phyloP scores from a whole-genome alignment of 1,140 invertebrate species.

The Bombus polaris region DNA sequence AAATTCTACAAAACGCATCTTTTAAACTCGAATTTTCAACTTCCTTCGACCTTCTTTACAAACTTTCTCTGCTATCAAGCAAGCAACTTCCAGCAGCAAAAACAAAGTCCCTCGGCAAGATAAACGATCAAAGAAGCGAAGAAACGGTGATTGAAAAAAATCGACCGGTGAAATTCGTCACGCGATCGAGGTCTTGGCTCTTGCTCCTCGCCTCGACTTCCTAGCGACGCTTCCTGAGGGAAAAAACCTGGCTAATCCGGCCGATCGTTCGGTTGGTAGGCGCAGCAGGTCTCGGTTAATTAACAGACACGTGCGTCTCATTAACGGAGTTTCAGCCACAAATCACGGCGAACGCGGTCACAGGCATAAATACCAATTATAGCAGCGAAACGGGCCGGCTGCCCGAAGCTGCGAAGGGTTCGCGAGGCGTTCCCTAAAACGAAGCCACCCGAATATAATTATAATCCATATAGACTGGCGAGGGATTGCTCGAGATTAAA shows the following conservation, averaged over 20 bases:
- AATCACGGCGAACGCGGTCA: conserved; percentile 65
- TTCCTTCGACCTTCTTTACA: not conserved
- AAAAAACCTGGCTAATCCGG: conserved; percentile 45
- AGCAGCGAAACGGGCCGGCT: conserved; percentile 22
- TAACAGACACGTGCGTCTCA: conserved; percentile 74
- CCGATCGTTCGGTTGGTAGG: conserved; percentile 31
- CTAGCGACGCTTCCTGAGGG: not conserved
- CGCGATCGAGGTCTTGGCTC: conserved; percentile 19
- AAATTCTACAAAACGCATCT: not conserved
- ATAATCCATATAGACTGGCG: conserved; percentile 66
- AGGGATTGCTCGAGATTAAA: conserved; percentile 63
- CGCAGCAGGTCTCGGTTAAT: conserved; percentile 64
- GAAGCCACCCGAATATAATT: conserved; percentile 62
- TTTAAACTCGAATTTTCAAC: not conserved
- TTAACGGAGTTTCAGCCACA: conserved; percentile 72
- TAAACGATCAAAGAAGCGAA: conserved; percentile 37
- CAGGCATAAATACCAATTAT: conserved; percentile 74
- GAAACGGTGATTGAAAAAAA: conserved; percentile 60
- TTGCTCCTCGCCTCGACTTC: conserved; percentile 3
- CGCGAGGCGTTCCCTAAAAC: conserved; percentile 61
- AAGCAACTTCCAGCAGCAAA: not conserved
- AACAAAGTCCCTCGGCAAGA: conserved; percentile 19
- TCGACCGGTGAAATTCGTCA: conserved; percentile 43
- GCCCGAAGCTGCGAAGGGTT: conserved; percentile 57
- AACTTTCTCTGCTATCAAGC: not conserved